These are phyloP conservation scores for Melopsittacus undulatus DNA, from an alignment of 2,797 vertebrate genomes.

Conservation along the genomic window DNA sequence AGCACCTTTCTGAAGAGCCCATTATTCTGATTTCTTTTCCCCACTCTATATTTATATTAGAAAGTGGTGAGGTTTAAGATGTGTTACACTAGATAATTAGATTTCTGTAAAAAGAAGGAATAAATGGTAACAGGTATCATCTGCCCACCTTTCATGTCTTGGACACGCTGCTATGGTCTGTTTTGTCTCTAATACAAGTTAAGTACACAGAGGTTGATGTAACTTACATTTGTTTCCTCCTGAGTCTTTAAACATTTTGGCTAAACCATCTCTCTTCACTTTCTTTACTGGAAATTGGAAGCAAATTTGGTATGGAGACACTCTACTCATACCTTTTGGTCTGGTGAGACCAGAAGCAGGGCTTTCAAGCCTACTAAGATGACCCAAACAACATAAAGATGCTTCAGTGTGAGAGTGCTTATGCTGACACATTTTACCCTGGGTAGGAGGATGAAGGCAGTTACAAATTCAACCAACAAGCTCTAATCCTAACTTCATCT, in stretches of 20 bases:
- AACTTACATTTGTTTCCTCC: background rate
- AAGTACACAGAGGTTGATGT: background rate
- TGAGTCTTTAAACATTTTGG: background rate
- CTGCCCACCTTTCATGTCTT: background rate
- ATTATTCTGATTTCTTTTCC: background rate
- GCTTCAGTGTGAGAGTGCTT: background rate
- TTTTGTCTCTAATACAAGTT: background rate
- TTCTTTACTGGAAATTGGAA: background rate
- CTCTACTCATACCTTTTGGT: background rate
- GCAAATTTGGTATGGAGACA: background rate
- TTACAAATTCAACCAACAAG: background rate
- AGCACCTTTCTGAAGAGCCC: background rate
- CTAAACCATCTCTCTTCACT: background rate
- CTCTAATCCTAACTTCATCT: background rate
- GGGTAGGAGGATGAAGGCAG: background rate
- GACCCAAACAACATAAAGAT: background rate
- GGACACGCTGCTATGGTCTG: background rate
- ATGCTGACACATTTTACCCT: background rate
- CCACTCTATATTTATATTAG: background rate
- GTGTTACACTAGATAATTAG: background rate
- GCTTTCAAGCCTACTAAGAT: background rate
- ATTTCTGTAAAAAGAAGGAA: background rate
- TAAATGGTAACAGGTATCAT: background rate
- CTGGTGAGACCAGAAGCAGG: background rate
- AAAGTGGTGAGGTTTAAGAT: background rate